These are phyloP conservation scores for Lycocorax pyrrhopterus DNA, from an alignment of 2,113 vertebrate species.

Conservation along the genomic window DNA sequence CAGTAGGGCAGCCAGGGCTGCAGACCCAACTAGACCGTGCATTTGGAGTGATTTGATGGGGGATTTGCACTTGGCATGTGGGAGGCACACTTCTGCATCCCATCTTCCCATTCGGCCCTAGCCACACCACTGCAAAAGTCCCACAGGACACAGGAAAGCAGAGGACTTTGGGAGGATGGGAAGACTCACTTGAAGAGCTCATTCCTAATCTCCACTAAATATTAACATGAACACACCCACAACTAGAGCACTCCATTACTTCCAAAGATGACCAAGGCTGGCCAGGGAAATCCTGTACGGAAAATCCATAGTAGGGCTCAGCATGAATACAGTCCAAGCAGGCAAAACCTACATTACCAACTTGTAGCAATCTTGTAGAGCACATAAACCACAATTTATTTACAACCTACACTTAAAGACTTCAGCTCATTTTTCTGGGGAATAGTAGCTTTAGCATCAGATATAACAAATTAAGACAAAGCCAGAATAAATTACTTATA, in stretches of 20 bases:
- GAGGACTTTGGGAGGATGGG: not conserved
- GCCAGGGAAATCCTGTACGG: not conserved
- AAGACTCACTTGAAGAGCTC: not conserved
- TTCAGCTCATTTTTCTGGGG: not conserved
- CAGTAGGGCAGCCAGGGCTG: not conserved
- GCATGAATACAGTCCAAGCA: not conserved
- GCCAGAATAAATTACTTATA: not conserved
- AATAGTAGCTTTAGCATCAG: not conserved
- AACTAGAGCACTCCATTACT: not conserved
- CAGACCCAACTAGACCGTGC: not conserved
- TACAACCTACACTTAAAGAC: not conserved
- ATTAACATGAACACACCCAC: accelerated
- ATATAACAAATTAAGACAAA: not conserved
- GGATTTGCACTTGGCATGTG: not conserved
- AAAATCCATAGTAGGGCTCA: not conserved
- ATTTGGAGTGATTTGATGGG: accelerated
- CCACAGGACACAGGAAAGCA: not conserved
- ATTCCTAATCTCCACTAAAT: not conserved
- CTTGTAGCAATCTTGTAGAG: not conserved
- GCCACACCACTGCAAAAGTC: not conserved
- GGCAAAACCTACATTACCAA: not conserved
- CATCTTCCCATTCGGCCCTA: not conserved
- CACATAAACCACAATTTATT: not conserved
- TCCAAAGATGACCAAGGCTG: not conserved
- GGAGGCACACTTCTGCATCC: not conserved